These are phyloP conservation scores for Syngnathus rostellatus DNA, from an alignment of 2,797 vertebrate species.

Conservation along the genomic window DNA sequence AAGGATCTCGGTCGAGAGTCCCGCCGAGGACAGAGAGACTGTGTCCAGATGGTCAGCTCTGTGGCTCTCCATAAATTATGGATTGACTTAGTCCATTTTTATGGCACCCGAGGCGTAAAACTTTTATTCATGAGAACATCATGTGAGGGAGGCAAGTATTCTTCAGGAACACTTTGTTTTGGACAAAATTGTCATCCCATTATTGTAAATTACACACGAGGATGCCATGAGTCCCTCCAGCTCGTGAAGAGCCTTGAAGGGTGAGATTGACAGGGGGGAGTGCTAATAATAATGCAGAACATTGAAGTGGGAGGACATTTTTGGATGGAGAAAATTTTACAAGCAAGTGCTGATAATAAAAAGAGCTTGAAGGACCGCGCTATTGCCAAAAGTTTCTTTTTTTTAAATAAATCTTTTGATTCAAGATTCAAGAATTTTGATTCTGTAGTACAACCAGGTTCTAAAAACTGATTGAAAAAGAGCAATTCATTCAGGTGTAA, in stretches of 20 bases:
- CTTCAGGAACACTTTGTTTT: neutral
- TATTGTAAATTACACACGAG: constrained; percentile 4
- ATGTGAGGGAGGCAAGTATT: constrained; percentile 7
- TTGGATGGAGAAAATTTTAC: neutral
- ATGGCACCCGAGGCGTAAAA: constrained; percentile 28
- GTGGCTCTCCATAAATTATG: constrained; percentile 53
- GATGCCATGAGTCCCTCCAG: too few species aligned
- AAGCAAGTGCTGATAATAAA: neutral
- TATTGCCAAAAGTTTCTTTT: neutral
- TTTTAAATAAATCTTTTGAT: neutral
- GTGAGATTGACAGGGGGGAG: neutral
- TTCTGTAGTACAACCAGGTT: neutral
- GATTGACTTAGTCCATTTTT: constrained; percentile 36
- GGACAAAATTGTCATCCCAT: neutral
- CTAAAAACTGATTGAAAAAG: neutral
- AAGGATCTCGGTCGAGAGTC: constrained; percentile 42
- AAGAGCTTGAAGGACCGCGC: neutral
- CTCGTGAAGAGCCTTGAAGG: neutral
- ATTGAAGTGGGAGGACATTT: neutral
- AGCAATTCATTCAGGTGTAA: neutral
- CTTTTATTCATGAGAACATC: constrained; percentile 32
- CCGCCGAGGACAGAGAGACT: constrained; percentile 27
- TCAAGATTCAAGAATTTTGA: too few species aligned
- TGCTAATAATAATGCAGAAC: neutral
- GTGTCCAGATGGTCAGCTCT: constrained; percentile 63